Evolutionary conservation across 2,113 vertebrate species (phyloP), one percentile per base, ranked within the genome.

Genomic region (Pseudopipra pipra): DNA sequence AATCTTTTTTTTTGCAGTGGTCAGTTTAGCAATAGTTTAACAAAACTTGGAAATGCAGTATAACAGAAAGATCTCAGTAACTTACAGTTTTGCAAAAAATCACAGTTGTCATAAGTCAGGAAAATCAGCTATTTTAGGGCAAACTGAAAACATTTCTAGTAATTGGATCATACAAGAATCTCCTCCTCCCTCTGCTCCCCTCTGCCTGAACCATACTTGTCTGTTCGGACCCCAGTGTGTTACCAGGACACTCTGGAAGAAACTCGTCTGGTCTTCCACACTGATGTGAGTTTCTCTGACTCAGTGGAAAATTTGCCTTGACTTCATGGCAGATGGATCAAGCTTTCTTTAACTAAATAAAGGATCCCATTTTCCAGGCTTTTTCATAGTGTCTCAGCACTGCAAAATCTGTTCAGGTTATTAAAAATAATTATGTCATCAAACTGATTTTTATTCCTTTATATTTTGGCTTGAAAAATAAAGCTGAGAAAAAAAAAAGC

Each of bases 361-460:
- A 76, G 55, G 75, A 74, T 74, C 35, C 35, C n/a, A n/a, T 83
- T 96, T 94, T 67, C 47, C 59, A 80, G 72, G 52, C 54, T 85
- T 95, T 92, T 80, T 70, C 37, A 23, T 14, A 43, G 58, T 72
- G 33, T 46, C 68, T 84, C 65, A 87, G 72, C 44, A 52, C 56
- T 51, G 65, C 52, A 94, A 89, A 90, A 73, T 86, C 73, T 68
- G 80, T 82, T 90, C 52, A 49, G 67, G 41, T 91, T 91, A 83
- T 91, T 86, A 85, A 87, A 91, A 90, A 87, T 73, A 81, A 76
- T 77, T 92, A 94, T 88, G 55, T 85, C 23, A 63, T 77, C 85
- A 94, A 93, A 93, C 56, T 78, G 56, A 86, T 49, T 83, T 89
- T 76, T 85, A 85, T 93, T 95, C n/a, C 71, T 81, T 85, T 55